Evolutionary conservation across 2,113 vertebrate species (phyloP), one percentile per base, ranked within the genome.

Genomic region (Brienomyrus brachyistius): DNA sequence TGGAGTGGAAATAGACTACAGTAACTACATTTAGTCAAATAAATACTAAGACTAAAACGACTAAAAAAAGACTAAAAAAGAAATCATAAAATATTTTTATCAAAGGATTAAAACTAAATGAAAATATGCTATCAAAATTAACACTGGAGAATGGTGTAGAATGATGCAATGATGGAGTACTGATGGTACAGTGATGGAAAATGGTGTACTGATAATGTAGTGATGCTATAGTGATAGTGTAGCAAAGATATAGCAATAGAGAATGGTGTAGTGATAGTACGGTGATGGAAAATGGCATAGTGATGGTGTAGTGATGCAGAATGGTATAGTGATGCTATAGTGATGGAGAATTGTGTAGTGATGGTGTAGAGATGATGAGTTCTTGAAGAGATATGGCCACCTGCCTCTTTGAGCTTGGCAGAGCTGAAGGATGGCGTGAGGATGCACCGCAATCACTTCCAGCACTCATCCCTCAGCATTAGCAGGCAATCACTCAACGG

Each of bases 401-500:
- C n/a, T 40, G 66, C 98, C 96, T 97, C 96, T 92, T 95, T 96
- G 93, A 98, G 95, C 91, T 96, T 98, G 89, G 95, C 93, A 1
- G 96, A 92, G 0, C 97, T 96, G 95, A 99, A 99, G 11, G 96
- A 95, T 0, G 97, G 95, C 3, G 96, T 97, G 91, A 99, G 95
- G 85, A 95, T 89, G 35, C 95, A 95, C 88, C 96, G 94, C 86
- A 97, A 96, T n/a, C 95, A 94, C 92, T 97, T 97, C 98, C 98
- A 99, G 88, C 93, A 95, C 66, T 96, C 96, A 88, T 96, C 95
- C 50, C 95, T 97, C 91, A 99, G 92, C 92, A 97, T 93, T 90
- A 99, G 94, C 89, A 99, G 92, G 92, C 97, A 98, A 93, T 99
- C 94, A 0, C 93, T 93, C 92, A 97, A 94, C 0, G 97, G 97